These are phyloP conservation scores for Chymomyza amoena DNA, from an alignment of 2,888 invertebrate genomes.

Conservation along the genomic window DNA sequence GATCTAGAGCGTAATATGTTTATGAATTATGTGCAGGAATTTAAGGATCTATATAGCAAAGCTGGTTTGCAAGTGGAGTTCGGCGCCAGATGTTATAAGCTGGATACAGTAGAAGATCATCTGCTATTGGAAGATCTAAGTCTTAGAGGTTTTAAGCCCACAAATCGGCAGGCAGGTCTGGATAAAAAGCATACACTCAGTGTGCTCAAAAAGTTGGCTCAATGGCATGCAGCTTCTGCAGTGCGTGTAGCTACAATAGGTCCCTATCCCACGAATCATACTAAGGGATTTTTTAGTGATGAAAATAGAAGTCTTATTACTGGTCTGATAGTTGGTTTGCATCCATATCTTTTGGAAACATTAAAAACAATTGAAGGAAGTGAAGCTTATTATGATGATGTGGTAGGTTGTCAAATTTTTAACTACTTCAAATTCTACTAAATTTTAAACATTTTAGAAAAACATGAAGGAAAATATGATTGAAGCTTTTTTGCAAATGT, in stretches of 20 bases:
- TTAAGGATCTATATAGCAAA: conserved; percentile 45
- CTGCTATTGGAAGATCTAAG: conserved; percentile 67
- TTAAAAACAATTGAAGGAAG: conserved; percentile 44
- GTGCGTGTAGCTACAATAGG: conserved; percentile 54
- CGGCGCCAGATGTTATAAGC: conserved; percentile 41
- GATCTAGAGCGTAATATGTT: conserved; percentile 58
- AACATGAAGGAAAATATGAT: conserved; percentile 28
- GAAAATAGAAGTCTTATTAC: conserved; percentile 18
- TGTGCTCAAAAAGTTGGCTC: conserved; percentile 66
- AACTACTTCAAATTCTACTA: background rate
- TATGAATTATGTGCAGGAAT: conserved; percentile 43
- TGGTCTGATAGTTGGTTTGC: conserved; percentile 19
- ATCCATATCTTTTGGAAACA: conserved; percentile 29
- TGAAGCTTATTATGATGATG: conserved; percentile 48
- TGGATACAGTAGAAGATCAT: conserved; percentile 33
- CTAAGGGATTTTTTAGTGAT: conserved; percentile 27
- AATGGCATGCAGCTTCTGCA: conserved; percentile 74
- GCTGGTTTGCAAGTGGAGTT: conserved; percentile 44
- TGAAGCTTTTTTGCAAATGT: conserved; percentile 12
- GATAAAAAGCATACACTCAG: conserved; percentile 63
- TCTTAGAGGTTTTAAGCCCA: conserved; percentile 56
- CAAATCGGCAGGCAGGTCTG: conserved; percentile 59
- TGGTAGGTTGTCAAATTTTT: conserved; percentile 30
- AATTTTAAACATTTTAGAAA: background rate
- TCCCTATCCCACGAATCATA: conserved; percentile 32